A percentile compares a stretch with the other conserved stretches of the same genome.
phyloP scores from a whole-genome alignment of 2,797 vertebrate species.

The Oreonectes daqikongensis region DNA sequence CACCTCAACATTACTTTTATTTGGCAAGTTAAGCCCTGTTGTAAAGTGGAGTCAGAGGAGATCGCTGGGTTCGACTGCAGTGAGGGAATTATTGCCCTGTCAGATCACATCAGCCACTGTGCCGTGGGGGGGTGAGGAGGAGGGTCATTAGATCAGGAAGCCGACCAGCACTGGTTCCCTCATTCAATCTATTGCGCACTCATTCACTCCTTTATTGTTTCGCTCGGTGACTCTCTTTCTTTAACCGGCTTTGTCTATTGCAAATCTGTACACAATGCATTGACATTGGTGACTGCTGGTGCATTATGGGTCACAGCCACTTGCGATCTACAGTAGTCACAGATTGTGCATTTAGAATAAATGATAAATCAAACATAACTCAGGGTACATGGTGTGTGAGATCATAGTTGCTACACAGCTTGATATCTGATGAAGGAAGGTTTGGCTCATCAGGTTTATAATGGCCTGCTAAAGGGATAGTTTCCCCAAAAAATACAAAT shows the following conservation, averaged over 20 bases:
- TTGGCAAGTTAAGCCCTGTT: constrained; percentile 44
- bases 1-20: constrained; percentile 30
- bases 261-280: constrained; percentile 24
- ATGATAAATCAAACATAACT: background rate
- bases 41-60: constrained; percentile 43
- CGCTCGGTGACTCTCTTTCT: constrained; percentile 12
- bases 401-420: background rate
- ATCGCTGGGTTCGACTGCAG: constrained; percentile 30
- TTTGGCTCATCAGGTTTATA: constrained; percentile 12
- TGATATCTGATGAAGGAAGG: constrained; percentile 28
- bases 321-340: constrained; percentile 22
- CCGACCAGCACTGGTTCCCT: constrained; percentile 1
- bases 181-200: constrained; percentile 11
- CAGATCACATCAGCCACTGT: constrained; percentile 51
- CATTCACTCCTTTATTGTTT: constrained; percentile 33
- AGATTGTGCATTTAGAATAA: background rate
- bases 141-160: background rate
- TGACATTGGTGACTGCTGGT: background rate
- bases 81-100: constrained; percentile 46
- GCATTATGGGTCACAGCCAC: constrained; percentile 4
- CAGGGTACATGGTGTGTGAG: background rate
- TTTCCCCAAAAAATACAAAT: too few species aligned
- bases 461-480: background rate
- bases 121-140: background rate
- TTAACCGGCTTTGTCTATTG: background rate